These are phyloP conservation scores for Gymnocheta viridis DNA, from an alignment of 2,888 invertebrate species.

Conservation along the genomic window DNA sequence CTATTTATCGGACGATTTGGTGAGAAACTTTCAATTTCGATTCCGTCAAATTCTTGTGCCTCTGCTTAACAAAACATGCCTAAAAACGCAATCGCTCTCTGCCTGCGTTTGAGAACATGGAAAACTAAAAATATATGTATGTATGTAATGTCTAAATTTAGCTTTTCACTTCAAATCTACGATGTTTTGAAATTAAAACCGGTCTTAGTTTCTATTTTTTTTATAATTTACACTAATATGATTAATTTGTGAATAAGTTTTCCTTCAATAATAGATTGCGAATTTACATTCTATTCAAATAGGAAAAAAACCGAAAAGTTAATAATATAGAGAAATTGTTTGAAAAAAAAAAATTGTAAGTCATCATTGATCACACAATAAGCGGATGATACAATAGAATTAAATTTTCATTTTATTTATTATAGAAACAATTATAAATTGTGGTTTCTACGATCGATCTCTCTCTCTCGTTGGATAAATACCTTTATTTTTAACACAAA, in stretches of 20 bases:
- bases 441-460: conserved; percentile 30
- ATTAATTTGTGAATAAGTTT: background rate
- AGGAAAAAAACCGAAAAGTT: conserved; percentile 8
- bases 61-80: too few species aligned
- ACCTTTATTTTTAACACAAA: conserved; percentile 29
- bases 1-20: too few species aligned
- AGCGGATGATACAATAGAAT: conserved; percentile 45
- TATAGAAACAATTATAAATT: conserved; percentile 48
- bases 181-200: background rate
- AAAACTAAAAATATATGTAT: too few species aligned
- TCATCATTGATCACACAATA: conserved; percentile 62
- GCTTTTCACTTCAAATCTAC: too few species aligned
- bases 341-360: conserved; percentile 38
- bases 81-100: too few species aligned
- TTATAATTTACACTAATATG: background rate
- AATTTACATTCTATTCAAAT: conserved; percentile 7
- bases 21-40: too few species aligned
- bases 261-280: background rate
- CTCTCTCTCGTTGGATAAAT: conserved; percentile 2
- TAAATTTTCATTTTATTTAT: conserved; percentile 29
- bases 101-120: too few species aligned
- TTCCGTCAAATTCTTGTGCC: too few species aligned
- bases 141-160: too few species aligned
- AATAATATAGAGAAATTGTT: background rate
- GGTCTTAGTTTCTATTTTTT: background rate